Evolutionary conservation across 2,888 invertebrate species (phyloP).

Genomic region (Aleiodes testaceus): DNA sequence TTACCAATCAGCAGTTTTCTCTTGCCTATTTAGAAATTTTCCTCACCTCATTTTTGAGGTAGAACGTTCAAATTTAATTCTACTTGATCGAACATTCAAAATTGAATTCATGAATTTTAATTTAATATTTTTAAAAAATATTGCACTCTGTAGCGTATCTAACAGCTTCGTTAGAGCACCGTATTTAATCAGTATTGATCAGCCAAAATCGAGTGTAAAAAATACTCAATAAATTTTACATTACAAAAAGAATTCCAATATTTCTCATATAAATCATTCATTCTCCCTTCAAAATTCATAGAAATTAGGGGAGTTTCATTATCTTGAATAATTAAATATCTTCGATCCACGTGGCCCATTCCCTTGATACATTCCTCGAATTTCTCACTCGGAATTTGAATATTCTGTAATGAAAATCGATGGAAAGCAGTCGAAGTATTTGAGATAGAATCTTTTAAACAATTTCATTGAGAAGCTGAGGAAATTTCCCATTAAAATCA

Average conservation of each 20-base stretch:
- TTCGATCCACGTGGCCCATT: too few relatives aligned
- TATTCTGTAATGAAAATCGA: too few relatives aligned
- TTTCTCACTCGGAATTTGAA: too few relatives aligned
- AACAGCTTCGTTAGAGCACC: conserved; percentile 31
- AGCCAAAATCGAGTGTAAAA: conserved; percentile 29
- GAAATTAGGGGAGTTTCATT: too few relatives aligned
- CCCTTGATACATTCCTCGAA: too few relatives aligned
- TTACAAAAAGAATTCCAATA: not conserved
- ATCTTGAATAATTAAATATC: too few relatives aligned
- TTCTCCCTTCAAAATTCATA: not conserved
- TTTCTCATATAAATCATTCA: not conserved
- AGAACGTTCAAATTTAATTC: not conserved
- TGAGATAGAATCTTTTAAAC: too few relatives aligned
- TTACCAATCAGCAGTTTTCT: too few relatives aligned
- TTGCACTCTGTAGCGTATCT: conserved; percentile 29
- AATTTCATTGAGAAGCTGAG: too few relatives aligned
- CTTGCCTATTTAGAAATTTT: too few relatives aligned
- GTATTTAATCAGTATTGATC: conserved; percentile 29
- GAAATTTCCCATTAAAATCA: too few relatives aligned
- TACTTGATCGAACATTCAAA: not conserved
- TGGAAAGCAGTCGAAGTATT: too few relatives aligned
- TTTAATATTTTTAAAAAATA: conserved; percentile 8
- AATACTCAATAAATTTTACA: conserved; percentile 31
- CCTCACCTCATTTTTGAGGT: not conserved
- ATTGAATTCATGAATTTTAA: not conserved